Evolutionary conservation across 2,113 vertebrate species (phyloP), one percentile per base, ranked within the genome.

Genomic region (Odontesthes bonariensis): DNA sequence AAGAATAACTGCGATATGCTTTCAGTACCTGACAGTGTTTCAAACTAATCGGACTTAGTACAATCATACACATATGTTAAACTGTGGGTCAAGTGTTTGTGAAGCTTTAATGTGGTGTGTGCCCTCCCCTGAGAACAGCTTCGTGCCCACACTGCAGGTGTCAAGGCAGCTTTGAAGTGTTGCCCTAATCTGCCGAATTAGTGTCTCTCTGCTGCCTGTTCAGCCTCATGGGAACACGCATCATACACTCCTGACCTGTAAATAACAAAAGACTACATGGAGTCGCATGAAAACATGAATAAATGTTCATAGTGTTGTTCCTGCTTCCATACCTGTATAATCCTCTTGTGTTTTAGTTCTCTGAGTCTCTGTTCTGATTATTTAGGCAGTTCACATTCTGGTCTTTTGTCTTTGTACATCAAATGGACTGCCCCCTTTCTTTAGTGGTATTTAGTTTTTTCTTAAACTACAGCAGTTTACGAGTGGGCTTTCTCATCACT

Each of bases 181-280:
- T 69, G 66, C 6, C 33, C 70, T 69, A 8, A 20, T 80, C 77
- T 51, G n/a, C 44, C 77, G 73, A 23, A 52, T 79, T 71, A 87
- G 71, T 42, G 63, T 51, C 63, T 16, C 5, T 42, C 33, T 75
- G 23, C 32, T 40, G 17, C 8, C 27, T 22, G 27, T 61, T 7
- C 78, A 51, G 67, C 40, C 22, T 12, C 57, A 71, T 62, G 58
- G 10, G 35, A 38, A 38, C 27, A 27, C 27, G 3, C 27, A 27
- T 27, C 27, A 27, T 27, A 27, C 27, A 27, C 27, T 27, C 27
- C 27, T 27, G 27, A 27, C 27, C 27, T 38, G 35, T 38, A 38
- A 38, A 38, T 8, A 33, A 33, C 13, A 12, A 27, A 27, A 27
- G 27, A 27, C 27, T 27, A 27, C 3, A 27, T 27, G 27, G 27